Evolutionary conservation across 2,888 invertebrate genomes (phyloP).

Genomic region (Pecten maximus): DNA sequence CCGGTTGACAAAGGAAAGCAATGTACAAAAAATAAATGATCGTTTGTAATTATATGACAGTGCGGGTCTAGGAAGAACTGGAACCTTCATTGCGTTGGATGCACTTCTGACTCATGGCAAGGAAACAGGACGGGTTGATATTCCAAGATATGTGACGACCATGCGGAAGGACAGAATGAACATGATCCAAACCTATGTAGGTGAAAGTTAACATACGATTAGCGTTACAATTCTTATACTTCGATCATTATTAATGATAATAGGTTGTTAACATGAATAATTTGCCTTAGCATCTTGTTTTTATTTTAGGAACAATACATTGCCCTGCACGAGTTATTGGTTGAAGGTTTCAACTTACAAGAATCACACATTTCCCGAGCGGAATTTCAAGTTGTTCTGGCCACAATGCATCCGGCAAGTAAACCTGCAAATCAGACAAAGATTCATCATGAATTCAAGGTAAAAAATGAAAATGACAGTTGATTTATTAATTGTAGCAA

Average conservation of each 20-base stretch:
- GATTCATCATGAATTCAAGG: not conserved
- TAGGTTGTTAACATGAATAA: no score
- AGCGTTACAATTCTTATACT: no score
- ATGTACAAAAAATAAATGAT: no score
- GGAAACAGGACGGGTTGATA: not conserved
- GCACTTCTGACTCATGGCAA: not conserved
- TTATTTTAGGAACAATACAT: not conserved
- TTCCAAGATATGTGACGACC: not conserved
- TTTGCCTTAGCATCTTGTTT: not conserved
- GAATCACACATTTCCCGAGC: not conserved
- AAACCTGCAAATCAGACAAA: not conserved
- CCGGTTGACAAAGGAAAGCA: no score
- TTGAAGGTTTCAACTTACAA: not conserved
- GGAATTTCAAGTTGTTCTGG: not conserved
- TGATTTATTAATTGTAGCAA: not conserved
- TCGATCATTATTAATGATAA: no score
- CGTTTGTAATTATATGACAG: no score
- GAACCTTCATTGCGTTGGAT: not conserved
- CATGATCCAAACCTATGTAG: not conserved
- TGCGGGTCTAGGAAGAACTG: not conserved
- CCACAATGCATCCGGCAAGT: not conserved
- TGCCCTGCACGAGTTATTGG: not conserved
- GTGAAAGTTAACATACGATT: not conserved
- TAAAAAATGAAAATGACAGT: not conserved
- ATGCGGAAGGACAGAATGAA: constrained; percentile 19